Evolutionary conservation across 1,140 invertebrate species (phyloP).

Genomic region (Sarcophaga peregrina): DNA sequence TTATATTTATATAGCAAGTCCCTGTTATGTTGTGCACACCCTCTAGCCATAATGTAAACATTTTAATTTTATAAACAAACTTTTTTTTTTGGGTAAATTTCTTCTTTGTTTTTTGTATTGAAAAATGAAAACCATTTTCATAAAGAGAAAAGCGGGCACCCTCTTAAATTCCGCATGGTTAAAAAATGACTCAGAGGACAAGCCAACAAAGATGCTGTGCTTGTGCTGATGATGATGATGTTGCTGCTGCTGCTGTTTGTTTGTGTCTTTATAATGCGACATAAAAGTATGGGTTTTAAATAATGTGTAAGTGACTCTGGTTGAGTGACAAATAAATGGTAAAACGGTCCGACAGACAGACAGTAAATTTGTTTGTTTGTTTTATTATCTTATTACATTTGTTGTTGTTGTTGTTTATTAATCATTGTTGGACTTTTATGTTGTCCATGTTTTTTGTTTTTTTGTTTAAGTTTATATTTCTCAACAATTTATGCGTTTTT

Average conservation of each 20-base stretch:
- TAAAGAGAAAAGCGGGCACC: not conserved
- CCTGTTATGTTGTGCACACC: not conserved
- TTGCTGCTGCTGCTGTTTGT: too few species aligned
- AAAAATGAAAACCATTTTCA: not conserved
- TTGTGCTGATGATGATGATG: too few species aligned
- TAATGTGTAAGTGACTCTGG: too few species aligned
- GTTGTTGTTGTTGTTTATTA: not conserved
- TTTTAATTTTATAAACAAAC: slow-evolving; percentile 7
- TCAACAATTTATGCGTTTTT: slow-evolving; percentile 11
- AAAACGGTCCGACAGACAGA: too few species aligned
- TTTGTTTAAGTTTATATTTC: not conserved
- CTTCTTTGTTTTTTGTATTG: not conserved
- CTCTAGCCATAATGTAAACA: not conserved
- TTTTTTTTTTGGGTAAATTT: not conserved
- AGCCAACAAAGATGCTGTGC: not conserved
- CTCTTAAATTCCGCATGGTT: not conserved
- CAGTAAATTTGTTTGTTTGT: not conserved
- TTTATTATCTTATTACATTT: not conserved
- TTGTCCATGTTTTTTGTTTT: slow-evolving; percentile 10
- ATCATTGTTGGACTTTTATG: slow-evolving; percentile 1
- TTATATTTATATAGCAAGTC: too few species aligned
- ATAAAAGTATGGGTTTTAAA: too few species aligned
- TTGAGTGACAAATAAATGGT: too few species aligned
- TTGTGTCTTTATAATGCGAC: too few species aligned
- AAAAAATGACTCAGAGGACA: not conserved